Evolutionary conservation across 2,113 vertebrate species (phyloP), one percentile per base, ranked within the genome.

Genomic region (Eulacestoma nigropectus): DNA sequence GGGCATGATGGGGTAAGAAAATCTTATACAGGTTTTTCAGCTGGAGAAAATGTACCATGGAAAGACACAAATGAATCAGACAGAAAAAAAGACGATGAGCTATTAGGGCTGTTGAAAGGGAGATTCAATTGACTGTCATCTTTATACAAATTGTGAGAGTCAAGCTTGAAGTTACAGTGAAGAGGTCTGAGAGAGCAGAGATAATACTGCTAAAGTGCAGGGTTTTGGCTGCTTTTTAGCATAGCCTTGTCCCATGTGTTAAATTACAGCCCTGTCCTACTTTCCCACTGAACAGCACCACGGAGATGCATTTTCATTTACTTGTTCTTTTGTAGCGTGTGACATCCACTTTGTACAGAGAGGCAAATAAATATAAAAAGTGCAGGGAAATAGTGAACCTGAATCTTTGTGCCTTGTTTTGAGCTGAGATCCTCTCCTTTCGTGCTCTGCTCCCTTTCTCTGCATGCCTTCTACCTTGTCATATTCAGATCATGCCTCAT

Each of bases 101-200:
- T 91, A 91, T 94, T 87, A 96, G 41, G 55, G 67, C 62, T 87
- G 87, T 92, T 95, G 96, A 94, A 96, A 92, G 79, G 44, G 73
- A 96, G 95, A 97, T 94, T 84, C 95, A 91, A 70, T 87, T 87
- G 89, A 83, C 89, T 86, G 84, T 91, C 75, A 90, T 90, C 91
- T 83, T 93, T 87, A 93, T 74, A 90, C 84, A 96, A 94, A 97
- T 85, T 86, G 50, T 76, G 42, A 87, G 68, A 94, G 46, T 76
- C 63, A 90, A 63, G 47, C 85, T 96, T 88, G 84, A 93, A 94
- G 95, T 85, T 91, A 12, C 11, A 77, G 78, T 74, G 75, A 64
- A 83, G 70, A 90, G 50, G 64, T 65, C 67, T 95, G 78, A 90
- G 82, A 81, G 79, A 67, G 72, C 59, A 80, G 87, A 94, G 53